phyloP scores from a whole-genome alignment of 2,113 vertebrate species.

The Shinisaurus crocodilurus region DNA sequence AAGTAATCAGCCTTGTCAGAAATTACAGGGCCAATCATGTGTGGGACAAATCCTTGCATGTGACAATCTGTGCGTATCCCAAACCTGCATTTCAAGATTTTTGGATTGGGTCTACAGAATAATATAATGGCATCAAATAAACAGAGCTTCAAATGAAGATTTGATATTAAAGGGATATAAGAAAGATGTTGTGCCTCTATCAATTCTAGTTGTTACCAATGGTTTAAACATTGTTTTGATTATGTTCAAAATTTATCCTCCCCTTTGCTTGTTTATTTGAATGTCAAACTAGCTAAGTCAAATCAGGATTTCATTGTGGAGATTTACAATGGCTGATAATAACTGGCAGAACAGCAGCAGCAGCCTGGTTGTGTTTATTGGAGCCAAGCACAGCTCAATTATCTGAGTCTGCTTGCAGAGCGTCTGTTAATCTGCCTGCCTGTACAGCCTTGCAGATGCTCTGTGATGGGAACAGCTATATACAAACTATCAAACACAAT shows the following conservation, averaged over 20 bases:
- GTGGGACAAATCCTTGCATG: not conserved
- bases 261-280: conserved; percentile 44
- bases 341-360: conserved; percentile 24
- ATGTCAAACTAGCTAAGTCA: conserved; percentile 47
- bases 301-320: not conserved
- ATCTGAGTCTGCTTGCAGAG: conserved; percentile 26
- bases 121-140: not conserved
- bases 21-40: not conserved
- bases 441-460: not conserved
- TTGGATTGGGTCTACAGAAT: not conserved
- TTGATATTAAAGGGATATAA: not conserved
- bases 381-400: conserved; percentile 20
- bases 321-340: conserved; percentile 3
- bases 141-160: not conserved
- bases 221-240: conserved; percentile 33
- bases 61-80: not conserved
- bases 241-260: conserved; percentile 1
- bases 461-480: conserved; percentile 62
- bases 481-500: conserved; percentile 69
- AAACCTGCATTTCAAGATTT: not conserved
- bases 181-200: not conserved
- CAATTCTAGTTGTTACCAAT: not conserved
- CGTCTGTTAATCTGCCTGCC: conserved; percentile 39
- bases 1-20: not conserved
- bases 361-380: conserved; percentile 20